Conservation (phyloP, 2,797 vertebrate genomes). For the Catamblyrhynchus diadema region DNA sequence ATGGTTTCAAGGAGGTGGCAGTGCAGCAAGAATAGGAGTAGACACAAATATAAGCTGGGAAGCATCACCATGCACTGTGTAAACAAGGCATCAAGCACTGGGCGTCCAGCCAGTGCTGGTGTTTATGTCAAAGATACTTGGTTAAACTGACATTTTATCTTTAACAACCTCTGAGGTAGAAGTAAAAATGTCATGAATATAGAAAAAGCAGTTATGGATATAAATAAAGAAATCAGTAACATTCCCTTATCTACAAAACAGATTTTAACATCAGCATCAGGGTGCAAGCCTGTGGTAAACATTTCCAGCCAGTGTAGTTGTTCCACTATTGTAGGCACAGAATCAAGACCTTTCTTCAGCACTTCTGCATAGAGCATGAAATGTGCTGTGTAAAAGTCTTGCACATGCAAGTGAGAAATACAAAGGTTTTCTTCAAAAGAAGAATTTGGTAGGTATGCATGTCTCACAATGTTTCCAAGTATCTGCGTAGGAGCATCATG, state of each 20-base stretch:
- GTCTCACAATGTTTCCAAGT: background rate
- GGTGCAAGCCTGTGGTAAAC: background rate
- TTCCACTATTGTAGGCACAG: background rate
- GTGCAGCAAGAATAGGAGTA: background rate
- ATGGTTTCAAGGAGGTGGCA: background rate
- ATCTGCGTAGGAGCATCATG: accelerated
- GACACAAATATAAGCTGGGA: background rate
- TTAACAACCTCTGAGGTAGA: background rate
- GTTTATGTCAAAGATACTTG: background rate
- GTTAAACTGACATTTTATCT: background rate
- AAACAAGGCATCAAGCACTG: slow-evolving; percentile 5
- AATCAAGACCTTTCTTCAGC: background rate
- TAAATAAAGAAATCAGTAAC: background rate
- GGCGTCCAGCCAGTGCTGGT: background rate
- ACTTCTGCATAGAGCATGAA: background rate
- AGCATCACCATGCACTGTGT: background rate
- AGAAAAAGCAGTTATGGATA: background rate
- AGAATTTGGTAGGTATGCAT: background rate
- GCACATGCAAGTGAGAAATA: background rate
- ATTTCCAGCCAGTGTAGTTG: background rate
- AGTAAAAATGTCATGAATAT: background rate
- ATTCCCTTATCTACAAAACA: background rate
- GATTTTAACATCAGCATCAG: background rate
- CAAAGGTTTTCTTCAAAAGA: background rate
- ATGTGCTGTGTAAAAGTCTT: background rate